phyloP scores from a whole-genome alignment of 64 coral and sea anemone genomes.

The Pachyseris speciosa region DNA sequence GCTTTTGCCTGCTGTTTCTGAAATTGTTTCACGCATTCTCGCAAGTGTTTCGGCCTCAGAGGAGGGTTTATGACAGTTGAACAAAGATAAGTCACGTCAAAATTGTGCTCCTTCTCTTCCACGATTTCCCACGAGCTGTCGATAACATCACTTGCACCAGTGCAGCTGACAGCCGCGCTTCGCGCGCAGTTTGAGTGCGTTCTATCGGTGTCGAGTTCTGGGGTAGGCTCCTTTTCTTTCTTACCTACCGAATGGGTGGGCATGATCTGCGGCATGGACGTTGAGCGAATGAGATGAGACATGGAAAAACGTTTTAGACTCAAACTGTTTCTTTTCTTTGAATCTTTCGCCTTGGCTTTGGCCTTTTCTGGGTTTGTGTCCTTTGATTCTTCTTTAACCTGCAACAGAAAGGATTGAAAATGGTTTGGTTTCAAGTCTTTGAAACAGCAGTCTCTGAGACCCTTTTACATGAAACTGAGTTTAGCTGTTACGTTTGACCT shows the following conservation, averaged over 20 bases:
- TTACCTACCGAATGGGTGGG: neutral
- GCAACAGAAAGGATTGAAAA: neutral
- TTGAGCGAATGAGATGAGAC: neutral
- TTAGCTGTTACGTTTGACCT: no score
- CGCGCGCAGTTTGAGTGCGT: neutral
- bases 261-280: neutral
- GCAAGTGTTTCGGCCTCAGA: slow-evolving; percentile 87
- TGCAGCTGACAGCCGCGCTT: neutral
- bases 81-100: slow-evolving; percentile 81
- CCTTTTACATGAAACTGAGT: no score
- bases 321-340: neutral
- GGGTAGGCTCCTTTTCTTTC: neutral
- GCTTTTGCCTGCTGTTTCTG: slow-evolving; percentile 78
- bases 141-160: neutral
- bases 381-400: neutral
- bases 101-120: slow-evolving; percentile 69
- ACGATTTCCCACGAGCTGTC: slow-evolving; percentile 36
- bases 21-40: slow-evolving; percentile 95
- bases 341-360: slow-evolving; percentile 18
- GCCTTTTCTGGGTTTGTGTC: slow-evolving; percentile 26
- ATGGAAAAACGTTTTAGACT: neutral
- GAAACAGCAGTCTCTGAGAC: no score
- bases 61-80: slow-evolving; percentile 93
- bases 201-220: neutral
- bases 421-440: neutral